Base-by-base conservation (phyloP, 1,140 invertebrate genomes). In the Asbolus verrucosus region DNA sequence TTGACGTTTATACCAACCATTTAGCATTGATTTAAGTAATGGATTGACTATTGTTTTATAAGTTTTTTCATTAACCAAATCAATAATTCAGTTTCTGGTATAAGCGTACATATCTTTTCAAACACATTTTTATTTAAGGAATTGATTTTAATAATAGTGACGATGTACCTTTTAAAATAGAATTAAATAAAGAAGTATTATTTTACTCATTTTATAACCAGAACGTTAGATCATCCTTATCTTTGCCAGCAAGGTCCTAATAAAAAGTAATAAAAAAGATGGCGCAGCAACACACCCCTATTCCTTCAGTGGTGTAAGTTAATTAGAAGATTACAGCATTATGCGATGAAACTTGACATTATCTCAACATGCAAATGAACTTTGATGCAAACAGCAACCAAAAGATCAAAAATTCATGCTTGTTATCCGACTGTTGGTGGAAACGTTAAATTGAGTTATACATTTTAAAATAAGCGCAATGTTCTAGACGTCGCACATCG, bases 361-460 rank as follows among this genome's bases (percentile, higher is more conserved):
- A 54, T 54, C 46, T 54, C 19, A 54, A 16, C 21, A 27, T 54
- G 21, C 27, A 21, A 13, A 54, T 54, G 46, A 54, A 54, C n/a
- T 30, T 27, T n/a, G n/a, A 50, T 19, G 43, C 2, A 2, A 50
- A 19, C 43, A 21, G 19, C 11, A 54, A 54, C 9, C 27, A 54
- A 21, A 13, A 13, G 46, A 54, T 54, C 27, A 54, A 54, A 54
- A 54, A 54, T 54, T 54, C 46, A 54, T 54, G 11, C 2, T 21
- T 27, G 9, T 54, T 19, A 54, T n/a, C 16, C 41, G 14, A 21
- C 13, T 14, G 46, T 27, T 14, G 46, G 19, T 2, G 13, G 27
- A 50, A 50, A 54, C 21, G 46, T 54, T 54, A 54, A 54, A 54
- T 54, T 54, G 46, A 54, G 19, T 54, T 54, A 54, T 54, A 21